These are phyloP conservation scores for Taurulus bubalis DNA, from an alignment of 2,113 vertebrate species.

Conservation along the genomic window DNA sequence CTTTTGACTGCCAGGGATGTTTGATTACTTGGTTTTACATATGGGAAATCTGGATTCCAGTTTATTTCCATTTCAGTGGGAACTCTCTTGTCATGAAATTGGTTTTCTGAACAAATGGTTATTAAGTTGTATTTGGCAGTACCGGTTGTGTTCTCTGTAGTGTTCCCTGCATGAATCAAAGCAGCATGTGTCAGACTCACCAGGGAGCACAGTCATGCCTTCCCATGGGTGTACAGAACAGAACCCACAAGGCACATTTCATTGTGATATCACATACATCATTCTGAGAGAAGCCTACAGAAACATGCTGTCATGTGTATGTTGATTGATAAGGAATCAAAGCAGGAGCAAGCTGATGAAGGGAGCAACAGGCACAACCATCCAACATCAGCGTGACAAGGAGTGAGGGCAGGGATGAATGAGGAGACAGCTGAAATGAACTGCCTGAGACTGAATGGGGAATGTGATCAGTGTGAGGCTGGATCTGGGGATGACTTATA, in stretches of 20 bases:
- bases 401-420: slow-evolving; percentile 27
- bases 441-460: slow-evolving; percentile 11
- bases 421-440: slow-evolving; percentile 22
- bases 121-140: slow-evolving; percentile 19
- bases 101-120: slow-evolving; percentile 6
- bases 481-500: not conserved
- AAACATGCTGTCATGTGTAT: slow-evolving; percentile 51
- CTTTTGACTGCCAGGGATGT: slow-evolving; percentile 18
- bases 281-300: slow-evolving; percentile 45
- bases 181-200: slow-evolving; percentile 4
- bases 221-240: slow-evolving; percentile 24
- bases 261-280: slow-evolving; percentile 26
- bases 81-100: slow-evolving; percentile 1
- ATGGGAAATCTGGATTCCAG: slow-evolving; percentile 28
- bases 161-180: slow-evolving; percentile 29
- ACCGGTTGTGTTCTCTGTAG: slow-evolving; percentile 13
- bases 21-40: slow-evolving; percentile 39
- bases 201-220: not conserved
- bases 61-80: slow-evolving; percentile 26
- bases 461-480: slow-evolving; percentile 22
- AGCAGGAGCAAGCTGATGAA: slow-evolving; percentile 20
- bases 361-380: slow-evolving; percentile 16
- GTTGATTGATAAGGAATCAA: slow-evolving; percentile 65
- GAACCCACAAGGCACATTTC: slow-evolving; percentile 24
- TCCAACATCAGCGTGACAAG: slow-evolving; percentile 37